Conservation (phyloP, 2,888 invertebrate species). For the Pachydiplax longipennis region DNA sequence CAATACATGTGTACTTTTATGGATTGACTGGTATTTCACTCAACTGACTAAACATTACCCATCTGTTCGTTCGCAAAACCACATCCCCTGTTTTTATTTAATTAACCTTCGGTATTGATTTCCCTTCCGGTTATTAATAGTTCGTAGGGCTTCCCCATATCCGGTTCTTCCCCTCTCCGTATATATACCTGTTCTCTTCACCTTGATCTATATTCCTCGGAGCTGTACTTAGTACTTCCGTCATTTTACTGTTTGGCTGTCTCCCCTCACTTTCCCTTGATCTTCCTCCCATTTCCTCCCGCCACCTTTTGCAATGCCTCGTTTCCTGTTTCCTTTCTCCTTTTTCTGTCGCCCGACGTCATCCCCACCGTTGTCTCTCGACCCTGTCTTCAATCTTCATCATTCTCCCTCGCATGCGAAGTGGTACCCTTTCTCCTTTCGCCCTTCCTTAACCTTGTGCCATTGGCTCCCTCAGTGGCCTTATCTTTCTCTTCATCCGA, state of each 20-base stretch:
- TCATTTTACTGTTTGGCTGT: neutral
- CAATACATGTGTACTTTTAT: no score
- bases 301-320: neutral
- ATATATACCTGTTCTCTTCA: neutral
- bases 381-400: constrained; percentile 35
- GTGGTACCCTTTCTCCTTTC: neutral
- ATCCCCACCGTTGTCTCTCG: constrained; percentile 14
- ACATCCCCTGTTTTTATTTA: no score
- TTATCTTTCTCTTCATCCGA: constrained; percentile 36
- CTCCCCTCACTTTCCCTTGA: neutral
- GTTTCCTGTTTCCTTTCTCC: neutral
- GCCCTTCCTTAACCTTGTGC: neutral
- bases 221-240: neutral
- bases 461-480: constrained; percentile 12
- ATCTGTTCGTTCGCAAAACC: no score
- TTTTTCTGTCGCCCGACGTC: neutral
- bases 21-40: no score
- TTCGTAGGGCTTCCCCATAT: no score
- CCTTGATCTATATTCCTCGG: neutral
- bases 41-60: no score
- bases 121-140: no score
- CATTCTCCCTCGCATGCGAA: constrained; percentile 24
- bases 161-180: no score
- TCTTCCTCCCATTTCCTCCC: neutral
- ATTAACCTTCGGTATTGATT: no score